Conservation (phyloP, 2,888 invertebrate species). For the Lepidonotus clava region DNA sequence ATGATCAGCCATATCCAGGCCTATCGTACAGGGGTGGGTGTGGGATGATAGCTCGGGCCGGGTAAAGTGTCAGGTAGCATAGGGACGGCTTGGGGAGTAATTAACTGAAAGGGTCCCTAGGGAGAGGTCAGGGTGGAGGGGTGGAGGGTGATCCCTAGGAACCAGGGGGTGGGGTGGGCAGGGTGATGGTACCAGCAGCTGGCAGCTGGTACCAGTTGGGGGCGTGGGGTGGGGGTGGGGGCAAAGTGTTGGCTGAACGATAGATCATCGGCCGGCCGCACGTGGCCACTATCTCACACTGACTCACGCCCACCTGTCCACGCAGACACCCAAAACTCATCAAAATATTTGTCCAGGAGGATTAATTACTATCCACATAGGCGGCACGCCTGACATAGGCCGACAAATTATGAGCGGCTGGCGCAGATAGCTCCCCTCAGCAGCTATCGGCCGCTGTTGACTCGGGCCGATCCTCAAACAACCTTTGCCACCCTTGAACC, state of each 20-base stretch:
- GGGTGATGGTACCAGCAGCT: neutral
- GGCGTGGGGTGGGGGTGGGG: neutral
- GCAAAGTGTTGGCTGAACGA: neutral
- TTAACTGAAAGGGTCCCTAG: neutral
- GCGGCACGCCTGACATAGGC: conserved; percentile 36
- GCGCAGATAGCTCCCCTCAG: neutral
- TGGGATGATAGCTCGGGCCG: neutral
- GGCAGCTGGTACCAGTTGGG: neutral
- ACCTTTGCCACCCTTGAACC: neutral
- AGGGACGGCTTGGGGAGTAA: neutral
- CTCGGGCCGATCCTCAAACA: neutral
- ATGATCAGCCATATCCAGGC: neutral
- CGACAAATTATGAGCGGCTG: neutral
- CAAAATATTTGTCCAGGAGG: conserved; percentile 45
- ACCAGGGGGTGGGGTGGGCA: neutral
- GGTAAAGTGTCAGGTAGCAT: neutral
- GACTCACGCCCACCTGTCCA: conserved; percentile 45
- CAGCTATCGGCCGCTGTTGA: neutral
- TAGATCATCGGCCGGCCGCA: neutral
- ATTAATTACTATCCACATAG: conserved; percentile 16
- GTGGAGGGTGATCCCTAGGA: neutral
- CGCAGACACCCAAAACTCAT: conserved; percentile 36
- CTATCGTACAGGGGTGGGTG: neutral
- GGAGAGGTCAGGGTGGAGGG: neutral
- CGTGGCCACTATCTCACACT: neutral